phyloP scores from a whole-genome alignment of 2,113 vertebrate species.

The Theristicus caerulescens region DNA sequence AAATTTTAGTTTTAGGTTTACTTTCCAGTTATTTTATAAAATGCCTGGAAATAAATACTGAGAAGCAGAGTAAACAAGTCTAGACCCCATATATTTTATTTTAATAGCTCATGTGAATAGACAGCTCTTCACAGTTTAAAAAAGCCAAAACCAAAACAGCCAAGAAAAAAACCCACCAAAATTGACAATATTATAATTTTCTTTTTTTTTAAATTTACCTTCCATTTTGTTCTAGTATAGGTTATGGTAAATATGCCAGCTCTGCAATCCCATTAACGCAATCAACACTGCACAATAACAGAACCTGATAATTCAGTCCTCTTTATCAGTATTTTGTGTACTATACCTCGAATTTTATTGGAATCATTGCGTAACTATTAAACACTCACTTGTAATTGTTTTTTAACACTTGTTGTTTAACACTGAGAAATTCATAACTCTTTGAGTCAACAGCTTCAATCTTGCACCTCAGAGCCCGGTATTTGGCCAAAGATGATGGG shows the following conservation, averaged over 20 bases:
- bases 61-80: no score
- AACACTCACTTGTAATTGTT: constrained; percentile 54
- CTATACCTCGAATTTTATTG: background rate
- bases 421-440: constrained; percentile 69
- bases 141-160: no score
- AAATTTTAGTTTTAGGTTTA: no score
- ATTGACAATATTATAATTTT: background rate
- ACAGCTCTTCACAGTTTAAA: no score
- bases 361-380: background rate
- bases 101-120: no score
- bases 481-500: constrained; percentile 81
- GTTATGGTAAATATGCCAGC: background rate
- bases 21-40: no score
- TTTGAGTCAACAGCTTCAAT: constrained; percentile 70
- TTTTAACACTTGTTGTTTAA: constrained; percentile 62
- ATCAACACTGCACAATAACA: background rate
- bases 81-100: no score
- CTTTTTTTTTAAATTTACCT: background rate
- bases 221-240: background rate
- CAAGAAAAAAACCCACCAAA: background rate
- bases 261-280: background rate
- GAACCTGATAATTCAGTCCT: background rate
- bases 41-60: no score
- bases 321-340: background rate
- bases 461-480: constrained; percentile 83